These are phyloP conservation scores for Chloroclystis v-ata DNA, from an alignment of 2,888 invertebrate species.

Conservation along the genomic window DNA sequence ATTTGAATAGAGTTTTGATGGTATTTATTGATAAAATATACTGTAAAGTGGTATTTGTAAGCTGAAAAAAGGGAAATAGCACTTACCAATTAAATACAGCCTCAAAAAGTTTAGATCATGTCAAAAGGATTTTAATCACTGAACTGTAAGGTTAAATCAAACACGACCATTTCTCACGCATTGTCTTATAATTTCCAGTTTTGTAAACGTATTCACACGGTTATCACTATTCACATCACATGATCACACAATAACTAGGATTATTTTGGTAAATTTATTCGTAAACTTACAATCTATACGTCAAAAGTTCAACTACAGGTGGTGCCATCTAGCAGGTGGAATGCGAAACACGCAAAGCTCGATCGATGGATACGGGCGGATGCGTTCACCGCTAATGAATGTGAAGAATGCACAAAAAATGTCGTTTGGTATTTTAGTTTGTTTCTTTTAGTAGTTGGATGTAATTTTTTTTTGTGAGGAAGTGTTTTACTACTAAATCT, in stretches of 20 bases:
- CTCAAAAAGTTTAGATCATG: conserved; percentile 29
- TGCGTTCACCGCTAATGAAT: conserved; percentile 46
- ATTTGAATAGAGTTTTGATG: neutral
- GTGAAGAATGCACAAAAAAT: conserved; percentile 43
- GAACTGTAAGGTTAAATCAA: conserved; percentile 41
- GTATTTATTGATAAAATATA: neutral
- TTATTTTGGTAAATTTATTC: conserved; percentile 73
- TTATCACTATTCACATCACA: conserved; percentile 62
- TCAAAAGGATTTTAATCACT: conserved; percentile 35
- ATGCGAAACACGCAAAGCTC: conserved; percentile 61
- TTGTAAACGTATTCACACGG: conserved; percentile 50
- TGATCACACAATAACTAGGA: conserved; percentile 66
- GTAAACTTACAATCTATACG: conserved; percentile 70
- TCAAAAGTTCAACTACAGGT: conserved; percentile 71
- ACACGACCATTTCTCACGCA: conserved; percentile 47
- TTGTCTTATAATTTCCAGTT: conserved; percentile 51
- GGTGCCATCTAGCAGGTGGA: conserved; percentile 61
- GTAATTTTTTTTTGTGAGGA: conserved; percentile 49
- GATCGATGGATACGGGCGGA: conserved; percentile 48
- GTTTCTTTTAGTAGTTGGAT: conserved; percentile 44
- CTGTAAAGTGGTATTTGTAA: neutral
- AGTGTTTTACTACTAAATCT: conserved; percentile 53
- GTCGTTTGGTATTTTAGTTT: conserved; percentile 27
- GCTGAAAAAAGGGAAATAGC: conserved; percentile 12
- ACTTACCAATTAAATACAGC: conserved; percentile 34